Base-by-base conservation (phyloP, 2,113 vertebrate species). In the Hypomesus transpacificus region DNA sequence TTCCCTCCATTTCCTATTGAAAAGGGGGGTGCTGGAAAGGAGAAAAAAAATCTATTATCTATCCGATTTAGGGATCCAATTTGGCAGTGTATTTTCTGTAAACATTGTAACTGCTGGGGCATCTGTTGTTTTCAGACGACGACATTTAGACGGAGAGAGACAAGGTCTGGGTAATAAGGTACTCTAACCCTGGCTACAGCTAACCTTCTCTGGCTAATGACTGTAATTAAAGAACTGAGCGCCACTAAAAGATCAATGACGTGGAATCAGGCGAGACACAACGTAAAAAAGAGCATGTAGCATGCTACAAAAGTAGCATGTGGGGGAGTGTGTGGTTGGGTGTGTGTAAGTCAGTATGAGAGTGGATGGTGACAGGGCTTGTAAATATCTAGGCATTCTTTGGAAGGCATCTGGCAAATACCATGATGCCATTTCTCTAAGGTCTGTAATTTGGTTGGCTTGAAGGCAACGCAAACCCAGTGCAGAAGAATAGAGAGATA, bases 171-270 rank as follows among this genome's bases (percentile, higher is more conserved):
- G 70, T 87, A 85, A 87, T 87, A 89, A 87, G 82, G 75, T 85
- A 86, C 81, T 80, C 71, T 71, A 85, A 85, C 84, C 88, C 75
- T 66, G 76, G 81, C 77, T 78, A 73, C 80, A 84, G 82, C 77
- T 13, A 46, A 7, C 78, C 80, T 77, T 80, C 80, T 81, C 78
- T 16, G 52, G 80, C 79, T 89, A 89, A 91, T 90, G 84, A 85
- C 77, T 76, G 77, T 90, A 90, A 91, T 92, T 91, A 90, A 87
- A 90, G 77, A 85, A 75, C 75, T 62, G 66, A 65, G 77, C 60
- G 79, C 69, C 85, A 77, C 34, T 13, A 69, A 75, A 66, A 83
- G 78, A 87, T 85, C 82, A 61, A 78, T 81, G 85, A 84, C 59
- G 75, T 77, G 73, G 69, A 71, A 75, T 77, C 71, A 14, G 61